phyloP scores from a whole-genome alignment of 2,113 vertebrate genomes.

The Marmota monax region DNA sequence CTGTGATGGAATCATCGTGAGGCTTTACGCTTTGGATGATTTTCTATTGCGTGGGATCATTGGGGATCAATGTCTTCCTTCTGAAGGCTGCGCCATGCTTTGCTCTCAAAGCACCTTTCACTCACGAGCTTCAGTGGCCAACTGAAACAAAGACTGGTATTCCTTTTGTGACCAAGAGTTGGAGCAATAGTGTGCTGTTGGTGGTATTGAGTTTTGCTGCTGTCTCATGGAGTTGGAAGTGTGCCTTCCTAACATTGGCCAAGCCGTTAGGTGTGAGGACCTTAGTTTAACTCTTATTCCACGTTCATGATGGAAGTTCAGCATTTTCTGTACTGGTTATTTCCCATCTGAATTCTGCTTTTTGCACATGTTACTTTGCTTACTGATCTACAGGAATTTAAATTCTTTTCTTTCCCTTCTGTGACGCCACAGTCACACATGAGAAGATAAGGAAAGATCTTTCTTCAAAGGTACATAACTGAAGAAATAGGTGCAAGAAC shows the following conservation, averaged over 20 bases:
- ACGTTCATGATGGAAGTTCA: background rate
- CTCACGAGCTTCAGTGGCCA: background rate
- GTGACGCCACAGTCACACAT: background rate
- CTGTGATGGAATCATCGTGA: background rate
- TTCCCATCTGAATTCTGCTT: background rate
- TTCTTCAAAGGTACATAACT: background rate
- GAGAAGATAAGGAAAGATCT: background rate
- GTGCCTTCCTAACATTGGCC: background rate
- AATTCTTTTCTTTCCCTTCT: constrained; percentile 14
- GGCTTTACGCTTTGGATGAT: background rate
- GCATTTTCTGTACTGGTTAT: background rate
- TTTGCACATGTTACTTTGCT: constrained; percentile 20
- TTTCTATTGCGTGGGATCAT: background rate
- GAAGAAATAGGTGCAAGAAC: background rate
- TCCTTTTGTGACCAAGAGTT: background rate
- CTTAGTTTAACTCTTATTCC: background rate
- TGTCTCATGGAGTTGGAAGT: background rate
- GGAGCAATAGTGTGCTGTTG: background rate
- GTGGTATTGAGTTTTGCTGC: background rate
- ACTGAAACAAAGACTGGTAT: background rate
- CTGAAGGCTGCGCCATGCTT: background rate
- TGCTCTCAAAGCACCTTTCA: background rate
- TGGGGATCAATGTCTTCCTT: background rate
- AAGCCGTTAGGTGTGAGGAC: background rate
- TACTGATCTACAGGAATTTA: background rate